These are phyloP conservation scores for Lagopus muta DNA, from an alignment of 2,113 vertebrate genomes.

Conservation along the genomic window DNA sequence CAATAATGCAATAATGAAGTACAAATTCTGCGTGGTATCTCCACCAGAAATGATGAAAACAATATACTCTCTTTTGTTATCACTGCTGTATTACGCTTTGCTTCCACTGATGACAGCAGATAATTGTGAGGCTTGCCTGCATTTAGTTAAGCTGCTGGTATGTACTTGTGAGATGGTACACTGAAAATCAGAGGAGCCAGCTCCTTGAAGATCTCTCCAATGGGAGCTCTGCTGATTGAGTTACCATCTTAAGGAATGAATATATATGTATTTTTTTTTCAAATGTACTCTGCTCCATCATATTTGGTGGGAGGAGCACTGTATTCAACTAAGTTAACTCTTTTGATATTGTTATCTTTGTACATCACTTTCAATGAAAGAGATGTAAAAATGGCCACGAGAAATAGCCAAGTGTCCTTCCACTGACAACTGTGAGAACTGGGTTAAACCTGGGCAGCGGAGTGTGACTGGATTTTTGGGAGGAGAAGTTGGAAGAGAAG, in stretches of 20 bases:
- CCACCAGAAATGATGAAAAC: neutral
- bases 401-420: neutral
- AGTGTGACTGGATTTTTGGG: neutral
- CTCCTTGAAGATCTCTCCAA: neutral
- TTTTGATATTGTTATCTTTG: neutral
- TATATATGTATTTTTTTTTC: neutral
- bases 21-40: neutral
- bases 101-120: neutral
- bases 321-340: neutral
- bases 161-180: neutral
- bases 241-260: neutral
- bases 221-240: neutral
- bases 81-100: neutral
- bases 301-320: neutral
- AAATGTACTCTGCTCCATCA: neutral
- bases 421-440: neutral
- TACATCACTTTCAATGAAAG: neutral
- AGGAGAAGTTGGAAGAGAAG: neutral
- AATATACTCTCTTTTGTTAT: neutral
- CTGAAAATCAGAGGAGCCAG: neutral
- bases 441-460: neutral
- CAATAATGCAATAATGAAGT: neutral
- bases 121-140: neutral
- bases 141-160: neutral
- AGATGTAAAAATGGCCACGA: neutral